Evolutionary conservation across 1,140 invertebrate species (phyloP).

Genomic region (Aphidius gifuensis): DNA sequence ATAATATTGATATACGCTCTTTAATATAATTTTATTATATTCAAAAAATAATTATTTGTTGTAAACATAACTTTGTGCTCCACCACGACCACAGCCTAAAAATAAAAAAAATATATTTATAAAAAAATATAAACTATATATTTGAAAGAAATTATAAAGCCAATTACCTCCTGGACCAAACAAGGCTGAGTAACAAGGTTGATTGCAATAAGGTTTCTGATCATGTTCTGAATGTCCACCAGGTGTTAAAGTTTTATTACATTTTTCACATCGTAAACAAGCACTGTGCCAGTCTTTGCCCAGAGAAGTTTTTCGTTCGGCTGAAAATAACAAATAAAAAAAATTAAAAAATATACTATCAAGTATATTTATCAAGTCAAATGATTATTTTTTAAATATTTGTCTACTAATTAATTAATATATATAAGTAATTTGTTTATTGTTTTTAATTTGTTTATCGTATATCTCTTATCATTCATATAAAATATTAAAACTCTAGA

Average conservation of each 20-base stretch:
- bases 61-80: constrained; percentile 66
- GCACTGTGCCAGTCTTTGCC: constrained; percentile 78
- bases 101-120: constrained; percentile 29
- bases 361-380: no score
- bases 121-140: neutral
- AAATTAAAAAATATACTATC: constrained; percentile 4
- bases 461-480: no score
- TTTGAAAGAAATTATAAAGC: constrained; percentile 5
- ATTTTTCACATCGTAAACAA: constrained; percentile 74
- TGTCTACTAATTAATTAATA: no score
- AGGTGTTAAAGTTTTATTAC: constrained; percentile 72
- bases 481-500: neutral
- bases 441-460: neutral
- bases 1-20: no score
- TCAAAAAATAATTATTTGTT: constrained; percentile 47
- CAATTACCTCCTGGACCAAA: constrained; percentile 69
- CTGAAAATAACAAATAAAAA: constrained; percentile 54
- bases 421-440: no score
- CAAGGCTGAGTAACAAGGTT: constrained; percentile 71
- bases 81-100: constrained; percentile 62
- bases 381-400: no score
- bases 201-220: constrained; percentile 75
- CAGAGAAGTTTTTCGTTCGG: constrained; percentile 73
- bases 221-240: constrained; percentile 73
- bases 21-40: no score